Evolutionary conservation across 2,888 invertebrate genomes (phyloP).

Genomic region (Caradrina clavipalpis): DNA sequence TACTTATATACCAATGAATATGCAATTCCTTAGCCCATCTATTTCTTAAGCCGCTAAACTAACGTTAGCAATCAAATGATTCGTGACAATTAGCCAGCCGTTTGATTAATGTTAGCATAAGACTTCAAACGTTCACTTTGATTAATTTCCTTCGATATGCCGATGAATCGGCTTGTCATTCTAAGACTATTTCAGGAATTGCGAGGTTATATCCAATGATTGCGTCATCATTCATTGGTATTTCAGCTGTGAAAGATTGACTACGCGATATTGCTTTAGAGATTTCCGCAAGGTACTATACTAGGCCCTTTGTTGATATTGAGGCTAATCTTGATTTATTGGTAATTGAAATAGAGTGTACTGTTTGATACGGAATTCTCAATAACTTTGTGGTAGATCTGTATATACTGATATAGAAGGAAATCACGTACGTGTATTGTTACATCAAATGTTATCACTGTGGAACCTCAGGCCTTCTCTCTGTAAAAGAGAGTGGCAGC

Average conservation of each 20-base stretch:
- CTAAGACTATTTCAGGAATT: neutral
- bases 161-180: conserved; percentile 7
- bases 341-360: neutral
- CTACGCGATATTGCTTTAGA: neutral
- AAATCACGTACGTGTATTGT: too few species aligned
- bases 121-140: conserved; percentile 11
- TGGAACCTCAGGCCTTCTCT: too few species aligned
- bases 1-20: neutral
- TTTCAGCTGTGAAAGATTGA: conserved; percentile 2
- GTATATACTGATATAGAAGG: too few species aligned
- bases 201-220: conserved; percentile 1
- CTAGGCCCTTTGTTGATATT: neutral
- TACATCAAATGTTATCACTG: too few species aligned
- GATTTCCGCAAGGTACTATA: neutral
- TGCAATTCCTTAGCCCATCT: neutral
- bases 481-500: too few species aligned
- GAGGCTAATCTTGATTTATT: neutral
- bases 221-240: conserved; percentile 16
- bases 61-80: conserved; percentile 17
- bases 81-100: neutral
- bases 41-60: neutral
- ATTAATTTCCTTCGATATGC: conserved; percentile 27
- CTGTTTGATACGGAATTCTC: too few species aligned
- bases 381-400: too few species aligned
- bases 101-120: conserved; percentile 34